Percentiles rank a stretch among this genome's conserved stretches.
Evolutionary conservation across 2,888 invertebrate species (phyloP).

Genomic region (Dasysyrphus albostriatus): DNA sequence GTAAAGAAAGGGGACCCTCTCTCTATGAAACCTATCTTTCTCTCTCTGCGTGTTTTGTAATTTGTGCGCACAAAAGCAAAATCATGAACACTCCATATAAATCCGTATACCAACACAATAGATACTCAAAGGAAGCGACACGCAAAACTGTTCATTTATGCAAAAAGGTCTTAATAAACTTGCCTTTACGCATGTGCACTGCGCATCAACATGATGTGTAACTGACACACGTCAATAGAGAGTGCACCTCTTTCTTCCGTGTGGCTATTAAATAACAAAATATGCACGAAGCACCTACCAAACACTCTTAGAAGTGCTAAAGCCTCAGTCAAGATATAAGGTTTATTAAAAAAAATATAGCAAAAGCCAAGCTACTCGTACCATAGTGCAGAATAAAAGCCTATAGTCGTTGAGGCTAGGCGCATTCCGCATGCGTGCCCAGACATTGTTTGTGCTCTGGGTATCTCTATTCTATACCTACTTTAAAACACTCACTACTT

Average conservation of each 20-base stretch:
- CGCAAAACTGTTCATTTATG: constrained; percentile 73
- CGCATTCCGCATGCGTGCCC: constrained; percentile 62
- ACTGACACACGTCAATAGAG: constrained; percentile 73
- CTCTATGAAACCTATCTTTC: background rate
- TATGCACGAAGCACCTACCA: constrained; percentile 56
- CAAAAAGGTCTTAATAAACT: constrained; percentile 70
- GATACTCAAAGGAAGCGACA: constrained; percentile 67
- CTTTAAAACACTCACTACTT: background rate
- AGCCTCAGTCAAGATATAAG: background rate
- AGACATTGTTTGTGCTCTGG: constrained; percentile 44
- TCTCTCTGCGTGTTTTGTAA: background rate
- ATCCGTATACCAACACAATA: background rate
- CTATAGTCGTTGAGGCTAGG: constrained; percentile 30
- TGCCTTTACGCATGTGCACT: constrained; percentile 60
- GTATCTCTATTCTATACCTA: background rate
- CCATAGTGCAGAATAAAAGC: constrained; percentile 27
- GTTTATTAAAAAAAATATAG: background rate
- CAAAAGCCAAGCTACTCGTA: constrained; percentile 29
- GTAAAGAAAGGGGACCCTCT: background rate
- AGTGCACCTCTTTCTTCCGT: constrained; percentile 68
- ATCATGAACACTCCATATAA: constrained; percentile 30
- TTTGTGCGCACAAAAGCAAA: constrained; percentile 18
- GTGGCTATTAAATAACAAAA: constrained; percentile 73
- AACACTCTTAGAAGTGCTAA: background rate
- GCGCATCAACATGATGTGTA: constrained; percentile 59